A percentile compares a stretch with the other conserved stretches of the same genome.
These are phyloP conservation scores for Brachylomia viminalis DNA, from an alignment of 2,888 invertebrate species.

Conservation along the genomic window DNA sequence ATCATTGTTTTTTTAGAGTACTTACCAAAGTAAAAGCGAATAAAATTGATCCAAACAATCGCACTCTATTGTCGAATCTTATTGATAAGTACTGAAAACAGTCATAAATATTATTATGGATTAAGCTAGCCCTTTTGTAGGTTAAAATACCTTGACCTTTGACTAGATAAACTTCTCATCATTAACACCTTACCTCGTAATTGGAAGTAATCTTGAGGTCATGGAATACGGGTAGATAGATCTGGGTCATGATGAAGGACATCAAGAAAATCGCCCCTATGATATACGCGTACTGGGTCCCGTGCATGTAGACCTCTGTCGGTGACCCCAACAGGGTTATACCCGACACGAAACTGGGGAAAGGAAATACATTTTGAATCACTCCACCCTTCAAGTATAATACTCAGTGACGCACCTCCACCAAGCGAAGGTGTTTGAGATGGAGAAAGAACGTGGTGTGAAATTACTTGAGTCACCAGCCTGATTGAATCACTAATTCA, in stretches of 20 bases:
- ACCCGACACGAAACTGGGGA: conserved; percentile 93
- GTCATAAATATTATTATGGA: conserved; percentile 14
- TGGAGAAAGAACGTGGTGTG: background rate
- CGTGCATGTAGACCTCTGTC: conserved; percentile 95
- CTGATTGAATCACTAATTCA: background rate
- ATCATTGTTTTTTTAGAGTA: conserved; percentile 56
- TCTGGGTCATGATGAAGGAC: conserved; percentile 92
- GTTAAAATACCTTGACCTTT: background rate
- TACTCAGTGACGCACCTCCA: background rate
- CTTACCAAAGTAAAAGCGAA: conserved; percentile 93
- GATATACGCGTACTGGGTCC: conserved; percentile 94
- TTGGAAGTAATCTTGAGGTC: conserved; percentile 94
- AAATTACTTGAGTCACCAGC: background rate
- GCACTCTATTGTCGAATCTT: conserved; percentile 92
- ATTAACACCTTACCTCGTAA: conserved; percentile 92
- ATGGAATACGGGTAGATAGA: conserved; percentile 94
- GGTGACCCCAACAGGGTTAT: conserved; percentile 95
- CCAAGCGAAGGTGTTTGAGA: background rate
- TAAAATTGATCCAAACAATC: conserved; percentile 93
- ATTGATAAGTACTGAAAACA: conserved; percentile 92
- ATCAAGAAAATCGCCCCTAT: conserved; percentile 91
- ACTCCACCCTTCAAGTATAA: background rate
- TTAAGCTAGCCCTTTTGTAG: background rate
- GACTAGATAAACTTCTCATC: background rate
- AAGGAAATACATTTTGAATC: conserved; percentile 16